Conservation (phyloP, 2,797 vertebrate genomes). For the Anguilla obscura region DNA sequence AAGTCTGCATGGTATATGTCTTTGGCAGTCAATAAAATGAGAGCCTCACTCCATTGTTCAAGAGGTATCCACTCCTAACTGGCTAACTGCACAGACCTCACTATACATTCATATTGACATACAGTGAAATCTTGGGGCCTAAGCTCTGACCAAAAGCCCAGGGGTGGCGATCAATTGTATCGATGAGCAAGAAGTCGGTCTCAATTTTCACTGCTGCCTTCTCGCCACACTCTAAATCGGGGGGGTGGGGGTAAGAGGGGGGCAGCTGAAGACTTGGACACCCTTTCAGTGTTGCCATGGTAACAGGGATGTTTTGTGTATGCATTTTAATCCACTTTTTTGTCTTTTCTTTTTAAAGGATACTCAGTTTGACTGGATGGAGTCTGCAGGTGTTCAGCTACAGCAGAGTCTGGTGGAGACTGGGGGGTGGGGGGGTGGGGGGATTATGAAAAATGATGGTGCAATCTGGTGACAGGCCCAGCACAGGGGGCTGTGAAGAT, state of each 20-base stretch:
- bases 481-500: slow-evolving; percentile 7
- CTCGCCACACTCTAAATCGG: neutral
- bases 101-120: neutral
- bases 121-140: neutral
- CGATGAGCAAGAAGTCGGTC: neutral
- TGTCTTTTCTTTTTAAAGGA: neutral
- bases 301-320: slow-evolving; percentile 30
- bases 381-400: slow-evolving; percentile 6
- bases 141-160: neutral
- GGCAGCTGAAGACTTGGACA: slow-evolving; percentile 29
- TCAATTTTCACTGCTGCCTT: neutral
- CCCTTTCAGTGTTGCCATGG: slow-evolving; percentile 42
- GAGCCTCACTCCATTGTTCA: neutral
- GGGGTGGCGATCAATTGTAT: slow-evolving; percentile 22
- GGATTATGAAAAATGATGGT: slow-evolving; percentile 13
- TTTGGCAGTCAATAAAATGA: slow-evolving; percentile 10
- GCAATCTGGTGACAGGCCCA: slow-evolving; percentile 23
- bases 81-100: neutral
- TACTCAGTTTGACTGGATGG: neutral
- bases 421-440: neutral
- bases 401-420: neutral
- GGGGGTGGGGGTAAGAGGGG: neutral
- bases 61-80: slow-evolving; percentile 2
- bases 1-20: neutral
- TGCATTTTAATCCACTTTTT: slow-evolving; percentile 24